Base-by-base conservation (phyloP, 2,113 vertebrate genomes). In the Oophaga pumilio region DNA sequence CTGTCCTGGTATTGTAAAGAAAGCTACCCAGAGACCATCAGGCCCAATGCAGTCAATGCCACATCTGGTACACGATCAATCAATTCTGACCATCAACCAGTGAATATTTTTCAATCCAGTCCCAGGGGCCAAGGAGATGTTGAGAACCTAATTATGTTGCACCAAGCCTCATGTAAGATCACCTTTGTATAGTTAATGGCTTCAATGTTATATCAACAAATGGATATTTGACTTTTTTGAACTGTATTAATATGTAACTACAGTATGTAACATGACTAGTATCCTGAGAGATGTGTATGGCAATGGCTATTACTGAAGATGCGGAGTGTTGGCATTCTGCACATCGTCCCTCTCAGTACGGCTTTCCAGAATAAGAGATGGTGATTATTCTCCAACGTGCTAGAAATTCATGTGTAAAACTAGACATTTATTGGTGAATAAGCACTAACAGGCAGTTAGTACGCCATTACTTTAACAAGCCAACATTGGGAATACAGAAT, bases 401-500 rank as follows among this genome's bases (percentile, higher is more conserved):
- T 76, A 71, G 69, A 87, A 87, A 87, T 82, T 15, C 71, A 66
- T 26, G 56, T 77, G 69, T 69, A 57, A 77, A 84, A 88, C 68
- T 88, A 77, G 71, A 66, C 80, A 88, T 88, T 84, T 88, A 88
- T 88, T 71, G 87, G 81, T 84, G 87, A 88, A 77, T 81, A 88
- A 76, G 71, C 84, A 88, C 76, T 84, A 88, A 88, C 77, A 74
- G 87, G 53, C 60, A 84, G 59, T 57, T 71, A n/a, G 50, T 50
- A 60, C 80, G 77, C 80, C 81, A 77, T 69, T 88, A 60, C 81
- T 22, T 59, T 77, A 76, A 88, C 73, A 49, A 88, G 87, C 80
- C 87, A 88, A 28, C 49, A 76, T 83, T 60, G 68, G 76, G 82
- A 71, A 88, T 68, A 88, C 17, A 88, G 77, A 80, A 88, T 88